Base-by-base conservation (phyloP, 2,797 vertebrate species). In the Platyrinchus mystaceus region DNA sequence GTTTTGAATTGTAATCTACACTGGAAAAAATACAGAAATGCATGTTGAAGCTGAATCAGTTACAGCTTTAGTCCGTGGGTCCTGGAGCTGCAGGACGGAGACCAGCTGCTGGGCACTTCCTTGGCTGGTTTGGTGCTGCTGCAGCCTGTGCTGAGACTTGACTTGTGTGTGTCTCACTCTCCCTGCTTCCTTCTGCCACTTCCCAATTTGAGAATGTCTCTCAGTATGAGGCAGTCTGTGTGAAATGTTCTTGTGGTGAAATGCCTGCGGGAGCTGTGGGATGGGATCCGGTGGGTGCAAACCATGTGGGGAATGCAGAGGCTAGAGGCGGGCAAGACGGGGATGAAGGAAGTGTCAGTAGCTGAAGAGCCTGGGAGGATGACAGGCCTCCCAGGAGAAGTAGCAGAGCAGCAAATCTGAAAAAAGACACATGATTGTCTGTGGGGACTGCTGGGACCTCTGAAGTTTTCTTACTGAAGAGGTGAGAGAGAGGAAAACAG, bases 141-240 rank as follows among this genome's bases (percentile, higher is more conserved):
- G 32, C 77, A 50, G 39, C 39, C 36, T 24, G 10, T 34, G 21
- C 73, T 3, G 4, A 69, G 59, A 55, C 26, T 19, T 60, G 58
- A n/a, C 32, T 34, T 2, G 1, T 23, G 17, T 10, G 2, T 62
- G 26, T 26, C 15, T 71, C 0, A 0, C n/a, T 79, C 36, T 53
- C 47, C 10, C 21, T 47, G 50, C 37, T 73, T 70, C 23, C 19
- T 81, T 46, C 27, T 8, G 1, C 37, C 2, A 1, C 64, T 87
- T 91, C 41, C 24, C 53, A 27, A 0, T 59, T 28, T 50, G 73
- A 77, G n/a, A 10, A 55, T 22, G 39, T n/a, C 21, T 83, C 14
- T 41, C 49, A 26, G 26, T 41, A 12, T 3, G 14, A 28, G 49
- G 23, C 2, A 4, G n/a, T n/a, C 58, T 34, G 14, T 50, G 37